phyloP scores from a whole-genome alignment of 2,797 vertebrate species.

The Distichodus sexfasciatus region DNA sequence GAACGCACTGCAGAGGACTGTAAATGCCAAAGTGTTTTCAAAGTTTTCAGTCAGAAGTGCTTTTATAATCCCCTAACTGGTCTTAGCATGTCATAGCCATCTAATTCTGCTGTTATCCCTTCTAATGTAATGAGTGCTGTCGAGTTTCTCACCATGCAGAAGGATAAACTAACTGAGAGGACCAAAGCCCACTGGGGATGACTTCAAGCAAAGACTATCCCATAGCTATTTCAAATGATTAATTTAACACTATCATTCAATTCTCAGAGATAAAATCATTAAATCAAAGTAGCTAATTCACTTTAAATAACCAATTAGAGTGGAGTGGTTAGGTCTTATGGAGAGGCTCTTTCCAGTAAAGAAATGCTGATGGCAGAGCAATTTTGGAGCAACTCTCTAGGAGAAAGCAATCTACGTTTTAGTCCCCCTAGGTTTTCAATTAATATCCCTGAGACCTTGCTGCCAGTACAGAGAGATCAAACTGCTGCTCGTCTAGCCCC shows the following conservation, averaged over 20 bases:
- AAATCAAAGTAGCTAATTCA: slow-evolving; percentile 23
- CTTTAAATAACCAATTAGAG: slow-evolving; percentile 27
- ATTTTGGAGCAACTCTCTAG: slow-evolving; percentile 49
- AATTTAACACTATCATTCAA: slow-evolving; percentile 11
- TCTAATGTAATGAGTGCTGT: slow-evolving; percentile 15
- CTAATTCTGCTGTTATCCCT: slow-evolving; percentile 27
- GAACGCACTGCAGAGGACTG: neutral
- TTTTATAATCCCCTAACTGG: slow-evolving; percentile 42
- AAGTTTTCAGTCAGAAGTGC: neutral
- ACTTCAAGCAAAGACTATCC: neutral
- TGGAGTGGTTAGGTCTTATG: slow-evolving; percentile 10
- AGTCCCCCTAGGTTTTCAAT: slow-evolving; percentile 58
- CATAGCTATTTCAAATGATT: neutral
- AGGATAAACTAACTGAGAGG: slow-evolving; percentile 29
- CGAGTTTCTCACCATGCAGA: slow-evolving; percentile 23
- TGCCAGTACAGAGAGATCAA: slow-evolving; percentile 55
- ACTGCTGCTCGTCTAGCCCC: slow-evolving; percentile 42
- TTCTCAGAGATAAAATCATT: slow-evolving; percentile 1
- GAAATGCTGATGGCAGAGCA: slow-evolving; percentile 45
- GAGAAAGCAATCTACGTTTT: slow-evolving; percentile 49
- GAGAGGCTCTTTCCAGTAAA: slow-evolving; percentile 19
- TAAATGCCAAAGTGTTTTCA: neutral
- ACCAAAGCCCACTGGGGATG: neutral
- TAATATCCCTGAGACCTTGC: slow-evolving; percentile 49
- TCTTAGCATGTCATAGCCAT: slow-evolving; percentile 24